These are phyloP conservation scores for Trichacis sp. DNA, from an alignment of 2,888 invertebrate genomes.

Conservation along the genomic window DNA sequence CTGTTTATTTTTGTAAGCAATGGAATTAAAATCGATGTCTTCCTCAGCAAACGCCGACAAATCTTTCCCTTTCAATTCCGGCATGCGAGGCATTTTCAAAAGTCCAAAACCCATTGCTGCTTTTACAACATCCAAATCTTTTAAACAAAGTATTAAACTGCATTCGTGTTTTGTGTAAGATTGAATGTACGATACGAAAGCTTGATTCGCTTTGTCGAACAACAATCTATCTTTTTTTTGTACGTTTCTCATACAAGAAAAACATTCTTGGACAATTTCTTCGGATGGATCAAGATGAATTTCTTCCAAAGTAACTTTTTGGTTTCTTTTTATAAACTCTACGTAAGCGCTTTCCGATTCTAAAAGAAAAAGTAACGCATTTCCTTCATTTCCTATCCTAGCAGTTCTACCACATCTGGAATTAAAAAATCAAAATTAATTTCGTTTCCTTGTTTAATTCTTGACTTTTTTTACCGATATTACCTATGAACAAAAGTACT, in stretches of 20 bases:
- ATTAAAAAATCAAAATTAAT: neutral
- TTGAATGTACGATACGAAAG: conserved; percentile 95
- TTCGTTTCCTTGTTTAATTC: neutral
- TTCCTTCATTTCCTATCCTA: conserved; percentile 88
- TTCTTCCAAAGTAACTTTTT: conserved; percentile 78
- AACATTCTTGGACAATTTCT: conserved; percentile 69
- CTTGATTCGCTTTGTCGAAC: conserved; percentile 89
- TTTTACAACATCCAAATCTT: conserved; percentile 87
- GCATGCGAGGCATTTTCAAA: conserved; percentile 93
- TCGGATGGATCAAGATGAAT: conserved; percentile 67
- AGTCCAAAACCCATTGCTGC: conserved; percentile 92
- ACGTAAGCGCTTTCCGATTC: conserved; percentile 91
- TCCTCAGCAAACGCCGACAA: conserved; percentile 72
- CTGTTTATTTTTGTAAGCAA: conserved; percentile 84
- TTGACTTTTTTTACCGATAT: too few species aligned
- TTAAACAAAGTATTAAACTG: conserved; percentile 85
- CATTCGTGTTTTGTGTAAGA: conserved; percentile 97
- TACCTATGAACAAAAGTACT: conserved; percentile 93
- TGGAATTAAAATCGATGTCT: conserved; percentile 78
- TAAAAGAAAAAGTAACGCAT: conserved; percentile 86
- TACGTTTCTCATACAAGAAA: conserved; percentile 74
- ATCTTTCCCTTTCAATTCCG: conserved; percentile 84
- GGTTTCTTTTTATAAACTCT: conserved; percentile 90
- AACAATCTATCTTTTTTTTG: conserved; percentile 80
- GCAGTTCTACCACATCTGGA: conserved; percentile 88